Evolutionary conservation across 2,888 invertebrate species (phyloP).

Genomic region (Corbicula japonica): DNA sequence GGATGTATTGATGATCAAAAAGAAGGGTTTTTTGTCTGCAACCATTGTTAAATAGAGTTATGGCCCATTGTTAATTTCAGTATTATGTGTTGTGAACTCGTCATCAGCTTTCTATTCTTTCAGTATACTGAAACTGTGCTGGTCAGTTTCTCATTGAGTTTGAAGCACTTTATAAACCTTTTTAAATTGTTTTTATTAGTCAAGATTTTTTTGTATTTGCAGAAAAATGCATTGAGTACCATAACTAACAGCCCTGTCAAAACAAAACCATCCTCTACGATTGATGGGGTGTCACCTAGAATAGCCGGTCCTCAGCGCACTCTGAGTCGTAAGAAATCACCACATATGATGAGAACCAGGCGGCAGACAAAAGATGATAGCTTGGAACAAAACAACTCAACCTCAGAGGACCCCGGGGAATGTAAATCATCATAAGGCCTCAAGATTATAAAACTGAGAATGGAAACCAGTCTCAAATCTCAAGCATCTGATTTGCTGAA

Average conservation of each 20-base stretch:
- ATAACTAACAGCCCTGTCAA: slow-evolving; percentile 74
- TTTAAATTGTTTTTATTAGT: slow-evolving; percentile 1
- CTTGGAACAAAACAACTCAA: slow-evolving; percentile 19
- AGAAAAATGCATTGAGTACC: slow-evolving; percentile 54
- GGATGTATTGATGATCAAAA: too few species aligned
- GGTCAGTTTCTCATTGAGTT: too few species aligned
- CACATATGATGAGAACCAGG: slow-evolving; percentile 36
- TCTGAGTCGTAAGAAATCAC: slow-evolving; percentile 44
- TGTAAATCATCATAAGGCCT: slow-evolving; percentile 51
- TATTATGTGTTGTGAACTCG: too few species aligned
- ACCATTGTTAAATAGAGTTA: too few species aligned
- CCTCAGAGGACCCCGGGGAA: slow-evolving; percentile 35
- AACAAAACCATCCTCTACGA: slow-evolving; percentile 16
- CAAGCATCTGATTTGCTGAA: too few species aligned
- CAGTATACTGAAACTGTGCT: too few species aligned
- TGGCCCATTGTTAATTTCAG: too few species aligned
- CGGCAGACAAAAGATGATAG: slow-evolving; percentile 31
- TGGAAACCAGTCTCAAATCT: too few species aligned
- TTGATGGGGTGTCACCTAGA: not conserved
- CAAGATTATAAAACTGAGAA: not conserved
- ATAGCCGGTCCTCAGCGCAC: slow-evolving; percentile 49
- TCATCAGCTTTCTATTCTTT: too few species aligned
- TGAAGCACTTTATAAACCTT: not conserved
- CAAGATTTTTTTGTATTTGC: too few species aligned
- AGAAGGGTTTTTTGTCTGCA: too few species aligned